phyloP scores from a whole-genome alignment of 2,113 vertebrate genomes.

The Aldabrachelys gigantea region DNA sequence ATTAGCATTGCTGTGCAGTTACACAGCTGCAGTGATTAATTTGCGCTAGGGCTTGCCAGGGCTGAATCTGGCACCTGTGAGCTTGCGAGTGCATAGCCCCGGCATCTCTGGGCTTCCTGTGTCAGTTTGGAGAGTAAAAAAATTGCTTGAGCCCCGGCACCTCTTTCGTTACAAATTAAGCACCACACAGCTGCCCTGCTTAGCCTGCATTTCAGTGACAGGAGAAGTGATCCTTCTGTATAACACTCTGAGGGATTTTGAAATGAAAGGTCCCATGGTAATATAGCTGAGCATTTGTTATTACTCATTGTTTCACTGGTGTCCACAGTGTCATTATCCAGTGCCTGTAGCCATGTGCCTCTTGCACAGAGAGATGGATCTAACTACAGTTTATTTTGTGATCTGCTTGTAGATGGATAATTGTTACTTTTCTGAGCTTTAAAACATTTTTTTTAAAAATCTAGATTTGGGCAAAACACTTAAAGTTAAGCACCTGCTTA shows the following conservation, averaged over 20 bases:
- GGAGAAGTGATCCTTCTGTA: neutral
- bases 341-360: neutral
- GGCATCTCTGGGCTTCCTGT: no score
- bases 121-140: no score
- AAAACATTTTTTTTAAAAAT: neutral
- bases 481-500: neutral
- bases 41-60: no score
- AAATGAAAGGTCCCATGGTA: fast-evolving
- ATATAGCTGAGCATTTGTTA: neutral
- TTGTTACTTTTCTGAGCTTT: neutral
- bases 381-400: neutral
- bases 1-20: neutral
- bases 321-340: neutral
- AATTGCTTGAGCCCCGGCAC: no score
- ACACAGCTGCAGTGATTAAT: no score
- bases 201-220: neutral
- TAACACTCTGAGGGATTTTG: fast-evolving
- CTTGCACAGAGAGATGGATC: neutral
- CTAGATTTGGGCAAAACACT: neutral
- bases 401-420: neutral
- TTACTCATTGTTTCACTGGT: neutral
- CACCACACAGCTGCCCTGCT: fast-evolving
- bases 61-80: no score
- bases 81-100: no score
- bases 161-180: no score